Evolutionary conservation across 2,888 invertebrate species (phyloP).

Genomic region (Perizoma flavofasciatum): DNA sequence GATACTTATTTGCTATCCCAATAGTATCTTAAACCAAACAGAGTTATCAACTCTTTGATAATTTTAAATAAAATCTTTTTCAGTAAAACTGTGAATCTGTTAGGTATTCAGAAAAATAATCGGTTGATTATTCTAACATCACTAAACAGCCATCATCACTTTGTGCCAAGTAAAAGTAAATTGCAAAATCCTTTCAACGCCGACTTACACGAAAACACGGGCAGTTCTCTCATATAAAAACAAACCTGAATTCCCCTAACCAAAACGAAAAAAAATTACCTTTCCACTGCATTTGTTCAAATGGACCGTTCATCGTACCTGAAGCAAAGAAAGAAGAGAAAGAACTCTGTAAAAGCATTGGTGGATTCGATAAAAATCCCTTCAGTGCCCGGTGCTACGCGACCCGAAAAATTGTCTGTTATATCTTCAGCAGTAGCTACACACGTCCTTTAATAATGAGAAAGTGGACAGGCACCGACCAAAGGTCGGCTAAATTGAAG

Average conservation of each 20-base stretch:
- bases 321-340: constrained; percentile 30
- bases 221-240: constrained; percentile 14
- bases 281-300: constrained; percentile 32
- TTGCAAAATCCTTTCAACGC: constrained; percentile 20
- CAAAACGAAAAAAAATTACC: constrained; percentile 25
- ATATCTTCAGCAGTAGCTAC: constrained; percentile 45
- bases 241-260: constrained; percentile 18
- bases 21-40: too few relatives aligned
- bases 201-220: constrained; percentile 19
- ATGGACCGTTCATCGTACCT: constrained; percentile 31
- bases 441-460: constrained; percentile 57
- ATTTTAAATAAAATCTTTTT: too few relatives aligned
- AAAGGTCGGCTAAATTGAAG: constrained; percentile 62
- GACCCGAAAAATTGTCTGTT: constrained; percentile 43
- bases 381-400: constrained; percentile 34
- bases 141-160: too few relatives aligned
- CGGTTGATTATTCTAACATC: too few relatives aligned
- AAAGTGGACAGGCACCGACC: constrained; percentile 54
- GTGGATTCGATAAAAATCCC: constrained; percentile 36
- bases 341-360: constrained; percentile 34
- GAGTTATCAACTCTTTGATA: too few relatives aligned
- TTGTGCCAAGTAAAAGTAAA: constrained; percentile 13
- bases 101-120: too few relatives aligned
- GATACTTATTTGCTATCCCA: too few relatives aligned
- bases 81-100: too few relatives aligned